These are phyloP conservation scores for Halocaridina rubra DNA, from an alignment of 2,888 invertebrate species.

Conservation along the genomic window DNA sequence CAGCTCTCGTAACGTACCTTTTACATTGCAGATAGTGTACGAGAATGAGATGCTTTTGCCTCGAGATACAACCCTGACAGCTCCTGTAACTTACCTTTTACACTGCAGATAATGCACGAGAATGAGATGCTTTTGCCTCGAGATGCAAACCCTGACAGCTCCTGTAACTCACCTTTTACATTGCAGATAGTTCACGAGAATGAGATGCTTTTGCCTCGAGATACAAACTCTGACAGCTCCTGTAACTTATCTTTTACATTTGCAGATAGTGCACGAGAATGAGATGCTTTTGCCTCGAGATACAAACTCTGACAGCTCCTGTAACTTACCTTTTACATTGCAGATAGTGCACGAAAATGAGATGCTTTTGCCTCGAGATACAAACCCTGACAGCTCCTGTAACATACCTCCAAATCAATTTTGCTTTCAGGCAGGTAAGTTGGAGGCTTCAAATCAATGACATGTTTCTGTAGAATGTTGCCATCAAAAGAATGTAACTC, in stretches of 20 bases:
- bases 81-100: no score
- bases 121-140: no score
- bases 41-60: no score
- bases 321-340: not conserved
- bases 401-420: not conserved
- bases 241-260: not conserved
- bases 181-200: no score
- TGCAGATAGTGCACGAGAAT: not conserved
- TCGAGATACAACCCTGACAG: no score
- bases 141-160: no score
- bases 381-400: not conserved
- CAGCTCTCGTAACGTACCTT: no score
- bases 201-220: no score
- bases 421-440: not conserved
- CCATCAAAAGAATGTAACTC: not conserved
- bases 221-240: not conserved
- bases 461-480: no score
- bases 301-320: not conserved
- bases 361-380: not conserved
- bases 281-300: not conserved
- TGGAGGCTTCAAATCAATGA: not conserved
- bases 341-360: not conserved
- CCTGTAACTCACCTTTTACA: no score
- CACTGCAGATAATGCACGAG: no score
- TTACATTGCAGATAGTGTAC: no score